Evolutionary conservation across 2,888 invertebrate genomes (phyloP), one percentile per base, ranked within the genome.

Genomic region (Cerastoderma edule): DNA sequence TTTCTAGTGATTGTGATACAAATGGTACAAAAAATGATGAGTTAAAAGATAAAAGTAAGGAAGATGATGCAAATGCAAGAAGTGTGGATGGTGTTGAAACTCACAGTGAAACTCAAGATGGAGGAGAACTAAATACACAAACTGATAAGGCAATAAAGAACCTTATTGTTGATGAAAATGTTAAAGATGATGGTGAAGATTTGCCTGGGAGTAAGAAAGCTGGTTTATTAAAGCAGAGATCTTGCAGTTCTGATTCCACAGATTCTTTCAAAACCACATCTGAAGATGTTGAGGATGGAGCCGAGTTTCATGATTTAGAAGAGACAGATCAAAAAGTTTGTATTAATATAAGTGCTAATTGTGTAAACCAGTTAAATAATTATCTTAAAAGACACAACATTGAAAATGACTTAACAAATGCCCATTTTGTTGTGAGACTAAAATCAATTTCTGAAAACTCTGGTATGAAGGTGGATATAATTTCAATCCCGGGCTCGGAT

Each of bases 401-500:
- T 33, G 24, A 22, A n/a, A 19, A 32, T 35, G 22, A 22, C 22
- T 27, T 6, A 33, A 32, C 22, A 5, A 16, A 0, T 22, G 50
- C 19, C 32, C 1, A 10, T 13, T 48, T 67, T 39, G 33, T 68
- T 28, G 44, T 67, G 3, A 54, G 64, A 65, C 33, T 70, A 16
- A 71, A 67, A 44, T 46, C 64, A 3, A n/a, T 46, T 2, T 33
- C 39, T 30, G 46, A 32, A 2, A 39, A 64, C 8, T 19, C 56
- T 22, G 63, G 65, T 32, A 35, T 63, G 35, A 78, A 64, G 35
- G 69, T 79, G 30, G 78, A 71, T 48, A 70, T 82, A 30, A 66
- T 82, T 13, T 78, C 76, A 13, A 50, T 82, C 10, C 76, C 79
- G 5, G 44, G 63, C 0, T 32, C 46, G 22, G 81, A 80, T 13